phyloP scores from a whole-genome alignment of 2,888 invertebrate genomes.

The Agrochola macilenta region DNA sequence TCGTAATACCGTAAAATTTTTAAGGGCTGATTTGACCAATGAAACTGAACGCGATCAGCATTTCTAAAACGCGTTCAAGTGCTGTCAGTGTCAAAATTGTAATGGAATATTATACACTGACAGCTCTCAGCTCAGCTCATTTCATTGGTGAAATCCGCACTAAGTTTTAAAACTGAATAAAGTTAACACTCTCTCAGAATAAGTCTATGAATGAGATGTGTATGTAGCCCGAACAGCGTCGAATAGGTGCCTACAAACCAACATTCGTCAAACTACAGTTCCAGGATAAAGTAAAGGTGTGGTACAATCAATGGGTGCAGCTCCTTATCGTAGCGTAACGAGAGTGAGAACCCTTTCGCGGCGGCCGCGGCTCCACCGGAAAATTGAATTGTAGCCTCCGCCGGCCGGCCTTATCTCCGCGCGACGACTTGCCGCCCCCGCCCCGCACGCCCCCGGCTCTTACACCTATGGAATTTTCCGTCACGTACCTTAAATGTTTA shows the following conservation, averaged over 20 bases:
- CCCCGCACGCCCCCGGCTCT: slow-evolving; percentile 52
- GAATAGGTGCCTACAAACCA: not conserved
- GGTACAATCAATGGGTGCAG: slow-evolving; percentile 46
- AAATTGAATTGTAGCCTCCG: slow-evolving; percentile 84
- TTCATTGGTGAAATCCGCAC: no score
- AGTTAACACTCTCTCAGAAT: not conserved
- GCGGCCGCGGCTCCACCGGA: slow-evolving; percentile 71
- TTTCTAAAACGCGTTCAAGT: no score
- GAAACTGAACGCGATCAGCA: no score
- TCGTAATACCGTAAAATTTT: not conserved
- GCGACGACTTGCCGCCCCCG: slow-evolving; percentile 56
- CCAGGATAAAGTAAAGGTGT: slow-evolving; percentile 31
- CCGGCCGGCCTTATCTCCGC: slow-evolving; percentile 73
- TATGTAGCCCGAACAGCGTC: not conserved
- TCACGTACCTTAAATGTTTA: slow-evolving; percentile 71
- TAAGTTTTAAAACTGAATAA: not conserved
- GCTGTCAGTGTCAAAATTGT: no score
- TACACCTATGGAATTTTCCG: slow-evolving; percentile 72
- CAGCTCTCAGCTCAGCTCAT: no score
- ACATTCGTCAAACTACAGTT: not conserved
- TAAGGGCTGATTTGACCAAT: no score
- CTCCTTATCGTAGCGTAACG: slow-evolving; percentile 57
- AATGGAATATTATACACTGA: no score
- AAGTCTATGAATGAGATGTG: not conserved
- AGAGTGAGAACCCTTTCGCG: slow-evolving; percentile 64